Evolutionary conservation across 2,113 vertebrate genomes (phyloP).

Genomic region (Albula glossodonta): DNA sequence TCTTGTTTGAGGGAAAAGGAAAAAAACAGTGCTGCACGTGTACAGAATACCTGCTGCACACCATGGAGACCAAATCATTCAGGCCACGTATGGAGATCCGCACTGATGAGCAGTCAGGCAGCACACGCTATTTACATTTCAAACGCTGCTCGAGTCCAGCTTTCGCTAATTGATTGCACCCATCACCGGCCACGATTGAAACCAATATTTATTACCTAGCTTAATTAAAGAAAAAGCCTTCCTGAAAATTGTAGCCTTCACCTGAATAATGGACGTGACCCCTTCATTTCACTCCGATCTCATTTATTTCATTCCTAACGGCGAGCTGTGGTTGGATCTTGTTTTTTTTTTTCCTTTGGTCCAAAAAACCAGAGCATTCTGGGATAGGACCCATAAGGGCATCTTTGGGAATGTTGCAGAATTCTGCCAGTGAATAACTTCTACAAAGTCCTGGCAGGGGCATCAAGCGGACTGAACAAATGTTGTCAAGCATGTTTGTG

Average conservation of each 20-base stretch:
- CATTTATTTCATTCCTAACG: not conserved
- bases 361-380: not conserved
- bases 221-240: conserved; percentile 54
- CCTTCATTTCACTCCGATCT: not conserved
- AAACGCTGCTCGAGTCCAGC: conserved; percentile 41
- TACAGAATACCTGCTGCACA: not conserved
- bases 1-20: not conserved
- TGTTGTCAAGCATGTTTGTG: conserved; percentile 37
- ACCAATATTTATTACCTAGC: conserved; percentile 49
- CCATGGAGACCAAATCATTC: conserved; percentile 25
- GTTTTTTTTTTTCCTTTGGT: conserved; percentile 13
- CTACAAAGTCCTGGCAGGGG: not conserved
- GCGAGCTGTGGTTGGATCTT: not conserved
- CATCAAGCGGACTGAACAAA: conserved; percentile 32
- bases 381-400: not conserved
- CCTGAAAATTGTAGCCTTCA: conserved; percentile 19
- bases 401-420: conserved; percentile 9
- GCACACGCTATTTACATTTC: conserved; percentile 51
- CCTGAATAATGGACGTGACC: not conserved
- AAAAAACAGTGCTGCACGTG: not conserved
- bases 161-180: conserved; percentile 48
- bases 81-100: conserved; percentile 29
- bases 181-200: conserved; percentile 30
- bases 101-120: conserved; percentile 35
- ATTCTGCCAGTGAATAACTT: not conserved